Percentiles rank a stretch among this genome's conserved stretches.
Evolutionary conservation across 2,888 invertebrate species (phyloP).

Genomic region (Geotrupes spiniger): DNA sequence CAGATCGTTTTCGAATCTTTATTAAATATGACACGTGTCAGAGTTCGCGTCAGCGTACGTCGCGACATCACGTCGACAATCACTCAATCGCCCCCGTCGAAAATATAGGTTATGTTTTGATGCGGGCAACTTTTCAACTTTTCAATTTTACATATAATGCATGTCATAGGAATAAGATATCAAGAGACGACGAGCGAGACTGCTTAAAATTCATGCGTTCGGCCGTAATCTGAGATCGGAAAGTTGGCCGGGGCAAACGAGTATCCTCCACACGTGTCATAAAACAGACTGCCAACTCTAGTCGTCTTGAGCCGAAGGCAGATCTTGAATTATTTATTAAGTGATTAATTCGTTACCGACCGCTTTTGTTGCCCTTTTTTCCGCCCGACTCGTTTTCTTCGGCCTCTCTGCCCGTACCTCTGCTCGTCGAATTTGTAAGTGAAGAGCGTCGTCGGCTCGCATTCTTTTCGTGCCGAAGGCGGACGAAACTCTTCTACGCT

Average conservation of each 20-base stretch:
- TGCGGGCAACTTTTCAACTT: no score
- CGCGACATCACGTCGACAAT: no score
- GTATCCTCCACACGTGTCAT: conserved; percentile 26
- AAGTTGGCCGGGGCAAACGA: conserved; percentile 26
- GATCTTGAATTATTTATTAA: conserved; percentile 38
- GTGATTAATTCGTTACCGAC: conserved; percentile 35
- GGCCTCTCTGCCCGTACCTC: background rate
- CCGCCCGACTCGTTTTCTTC: background rate
- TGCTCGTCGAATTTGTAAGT: conserved; percentile 4
- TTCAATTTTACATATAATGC: conserved; percentile 27
- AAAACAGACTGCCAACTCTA: conserved; percentile 22
- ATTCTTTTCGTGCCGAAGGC: no score
- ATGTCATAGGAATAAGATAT: conserved; percentile 37
- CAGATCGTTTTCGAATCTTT: no score
- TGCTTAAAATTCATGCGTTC: conserved; percentile 36
- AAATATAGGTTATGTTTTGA: no score
- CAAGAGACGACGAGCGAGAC: no score
- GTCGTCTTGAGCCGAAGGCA: conserved; percentile 12
- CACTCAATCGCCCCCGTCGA: no score
- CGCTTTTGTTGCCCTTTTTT: conserved; percentile 11
- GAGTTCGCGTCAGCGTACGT: no score
- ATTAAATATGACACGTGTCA: no score
- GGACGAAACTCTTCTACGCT: no score
- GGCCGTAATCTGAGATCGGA: conserved; percentile 30
- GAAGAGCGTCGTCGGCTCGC: conserved; percentile 3